Evolutionary conservation across 2,888 invertebrate species (phyloP).

Genomic region (Euzetes globulus): DNA sequence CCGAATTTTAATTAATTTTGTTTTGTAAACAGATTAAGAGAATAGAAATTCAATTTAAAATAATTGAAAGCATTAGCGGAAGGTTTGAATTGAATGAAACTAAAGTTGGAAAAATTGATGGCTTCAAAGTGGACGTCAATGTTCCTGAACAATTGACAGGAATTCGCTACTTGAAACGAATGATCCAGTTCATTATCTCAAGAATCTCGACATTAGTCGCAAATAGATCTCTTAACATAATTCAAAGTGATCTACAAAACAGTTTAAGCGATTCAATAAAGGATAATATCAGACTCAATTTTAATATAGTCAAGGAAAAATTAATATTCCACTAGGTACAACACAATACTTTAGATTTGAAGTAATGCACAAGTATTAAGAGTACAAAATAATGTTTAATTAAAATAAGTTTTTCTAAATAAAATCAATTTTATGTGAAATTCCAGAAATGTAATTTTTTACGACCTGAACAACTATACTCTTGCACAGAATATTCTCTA

Average conservation of each 20-base stretch:
- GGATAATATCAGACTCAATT: neutral
- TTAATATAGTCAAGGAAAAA: slow-evolving; percentile 2
- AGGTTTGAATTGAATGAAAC: neutral
- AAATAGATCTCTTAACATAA: neutral
- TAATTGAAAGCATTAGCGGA: neutral
- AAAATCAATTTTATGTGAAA: too few species aligned
- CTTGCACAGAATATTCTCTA: too few species aligned
- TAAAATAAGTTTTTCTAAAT: too few species aligned
- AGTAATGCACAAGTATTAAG: too few species aligned
- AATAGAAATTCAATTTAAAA: neutral
- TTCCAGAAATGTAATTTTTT: too few species aligned
- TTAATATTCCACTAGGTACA: neutral
- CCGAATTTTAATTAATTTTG: neutral
- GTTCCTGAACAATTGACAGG: neutral
- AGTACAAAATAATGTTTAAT: too few species aligned
- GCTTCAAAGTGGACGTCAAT: slow-evolving; percentile 7
- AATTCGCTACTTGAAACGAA: neutral
- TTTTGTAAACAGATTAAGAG: neutral
- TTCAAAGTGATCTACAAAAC: neutral
- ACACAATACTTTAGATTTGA: too few species aligned
- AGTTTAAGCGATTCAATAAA: neutral
- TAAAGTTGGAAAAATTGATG: neutral
- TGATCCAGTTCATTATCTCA: neutral
- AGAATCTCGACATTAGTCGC: neutral
- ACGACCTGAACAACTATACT: too few species aligned